phyloP scores from a whole-genome alignment of 1,140 invertebrate genomes.

The Metopolophium dirhodum region DNA sequence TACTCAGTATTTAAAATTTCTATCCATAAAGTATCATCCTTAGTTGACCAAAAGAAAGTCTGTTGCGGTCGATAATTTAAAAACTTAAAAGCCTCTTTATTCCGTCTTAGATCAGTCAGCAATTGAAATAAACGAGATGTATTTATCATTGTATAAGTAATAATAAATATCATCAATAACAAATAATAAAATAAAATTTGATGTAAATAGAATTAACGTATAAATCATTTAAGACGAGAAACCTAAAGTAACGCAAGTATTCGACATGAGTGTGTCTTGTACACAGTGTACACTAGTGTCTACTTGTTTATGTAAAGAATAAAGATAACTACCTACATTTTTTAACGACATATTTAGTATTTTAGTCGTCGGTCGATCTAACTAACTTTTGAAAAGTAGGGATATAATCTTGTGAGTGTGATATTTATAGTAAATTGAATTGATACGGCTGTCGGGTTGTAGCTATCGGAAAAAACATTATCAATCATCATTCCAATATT shows the following conservation, averaged over 20 bases:
- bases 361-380: not conserved
- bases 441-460: not conserved
- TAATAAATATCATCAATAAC: not conserved
- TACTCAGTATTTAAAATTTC: slow-evolving; percentile 38
- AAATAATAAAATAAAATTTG: not conserved
- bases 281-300: not conserved
- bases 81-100: not conserved
- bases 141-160: not conserved
- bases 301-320: not conserved
- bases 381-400: slow-evolving; percentile 1
- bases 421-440: not conserved
- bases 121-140: slow-evolving; percentile 3
- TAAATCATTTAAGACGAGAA: not conserved
- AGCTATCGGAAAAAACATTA: not conserved
- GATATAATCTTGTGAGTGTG: not conserved
- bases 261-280: not conserved
- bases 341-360: not conserved
- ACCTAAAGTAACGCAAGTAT: not conserved
- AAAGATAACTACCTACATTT: not conserved
- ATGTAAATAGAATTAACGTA: not conserved
- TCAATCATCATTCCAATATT: not conserved
- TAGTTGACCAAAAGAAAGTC: slow-evolving; percentile 39
- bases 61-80: slow-evolving; percentile 17
- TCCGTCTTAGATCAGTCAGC: not conserved
- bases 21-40: slow-evolving; percentile 27